Conservation (phyloP, 2,797 vertebrate species). For the Muscicapa striata region DNA sequence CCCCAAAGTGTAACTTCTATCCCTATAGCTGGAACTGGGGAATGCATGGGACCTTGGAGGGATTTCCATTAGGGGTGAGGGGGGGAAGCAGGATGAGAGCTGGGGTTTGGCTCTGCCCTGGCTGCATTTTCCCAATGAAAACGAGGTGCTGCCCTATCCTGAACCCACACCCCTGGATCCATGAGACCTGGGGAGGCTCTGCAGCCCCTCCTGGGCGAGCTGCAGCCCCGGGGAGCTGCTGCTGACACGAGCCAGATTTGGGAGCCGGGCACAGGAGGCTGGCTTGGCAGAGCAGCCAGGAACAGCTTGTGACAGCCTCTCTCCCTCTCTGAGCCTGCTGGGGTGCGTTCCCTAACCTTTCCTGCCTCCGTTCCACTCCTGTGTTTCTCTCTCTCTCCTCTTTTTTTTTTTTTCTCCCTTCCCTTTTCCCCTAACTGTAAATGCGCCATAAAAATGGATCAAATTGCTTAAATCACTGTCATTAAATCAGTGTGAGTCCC, state of each 20-base stretch:
- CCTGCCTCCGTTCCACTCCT: slow-evolving; percentile 59
- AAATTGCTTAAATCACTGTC: slow-evolving; percentile 73
- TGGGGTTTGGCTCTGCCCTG: neutral
- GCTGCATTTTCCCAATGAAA: accelerated
- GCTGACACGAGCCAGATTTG: neutral
- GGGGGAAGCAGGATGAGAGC: neutral
- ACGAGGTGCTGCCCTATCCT: neutral
- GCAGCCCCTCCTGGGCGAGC: neutral
- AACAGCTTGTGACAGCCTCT: slow-evolving; percentile 56
- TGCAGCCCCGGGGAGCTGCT: accelerated
- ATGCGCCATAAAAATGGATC: slow-evolving; percentile 71
- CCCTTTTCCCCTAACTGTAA: slow-evolving; percentile 58
- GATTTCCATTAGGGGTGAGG: neutral
- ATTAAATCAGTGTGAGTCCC: slow-evolving; percentile 72
- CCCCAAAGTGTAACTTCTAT: neutral
- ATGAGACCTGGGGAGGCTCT: accelerated
- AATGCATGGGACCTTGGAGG: accelerated
- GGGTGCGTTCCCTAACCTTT: slow-evolving; percentile 66
- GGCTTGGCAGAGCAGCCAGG: slow-evolving; percentile 38
- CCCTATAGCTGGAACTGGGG: accelerated
- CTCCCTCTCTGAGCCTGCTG: slow-evolving; percentile 6
- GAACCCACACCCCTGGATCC: neutral
- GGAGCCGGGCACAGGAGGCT: neutral
- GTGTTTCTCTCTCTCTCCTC: slow-evolving; percentile 46
- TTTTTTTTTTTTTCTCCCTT: neutral